These are phyloP conservation scores for Aphaenogaster ashmeadi DNA, from an alignment of 1,140 invertebrate species.

Conservation along the genomic window DNA sequence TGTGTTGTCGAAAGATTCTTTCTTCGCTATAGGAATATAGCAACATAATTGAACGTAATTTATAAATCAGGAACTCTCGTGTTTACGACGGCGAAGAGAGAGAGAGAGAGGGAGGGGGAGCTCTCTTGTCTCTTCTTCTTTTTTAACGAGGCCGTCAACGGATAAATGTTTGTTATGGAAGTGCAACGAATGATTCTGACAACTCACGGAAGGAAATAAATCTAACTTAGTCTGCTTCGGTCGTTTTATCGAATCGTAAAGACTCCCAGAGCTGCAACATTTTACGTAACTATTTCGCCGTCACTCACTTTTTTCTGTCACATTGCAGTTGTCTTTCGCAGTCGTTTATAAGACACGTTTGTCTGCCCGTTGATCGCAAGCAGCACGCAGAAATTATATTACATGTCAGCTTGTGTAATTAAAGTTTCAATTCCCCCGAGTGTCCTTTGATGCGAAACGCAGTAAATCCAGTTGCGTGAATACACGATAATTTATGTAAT, in stretches of 20 bases:
- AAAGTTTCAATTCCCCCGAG: conserved; percentile 20
- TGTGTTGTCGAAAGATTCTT: neutral
- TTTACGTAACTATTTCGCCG: conserved; percentile 71
- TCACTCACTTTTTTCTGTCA: conserved; percentile 47
- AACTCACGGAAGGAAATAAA: conserved; percentile 58
- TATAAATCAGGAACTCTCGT: conserved; percentile 28
- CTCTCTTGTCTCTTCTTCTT: neutral
- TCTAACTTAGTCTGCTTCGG: conserved; percentile 34
- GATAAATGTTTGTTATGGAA: conserved; percentile 56
- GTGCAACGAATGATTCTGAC: conserved; percentile 59
- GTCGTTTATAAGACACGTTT: conserved; percentile 39
- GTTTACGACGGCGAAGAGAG: neutral
- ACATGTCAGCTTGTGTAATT: conserved; percentile 28
- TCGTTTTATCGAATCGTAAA: conserved; percentile 60
- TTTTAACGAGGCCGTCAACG: conserved; percentile 52
- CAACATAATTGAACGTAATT: conserved; percentile 38
- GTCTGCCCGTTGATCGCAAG: conserved; percentile 29
- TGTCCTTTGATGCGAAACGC: conserved; percentile 13
- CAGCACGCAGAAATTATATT: conserved; percentile 33
- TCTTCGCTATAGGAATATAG: neutral
- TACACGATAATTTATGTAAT: conserved; percentile 50
- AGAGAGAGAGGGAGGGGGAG: neutral
- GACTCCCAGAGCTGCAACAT: conserved; percentile 36
- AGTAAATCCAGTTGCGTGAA: conserved; percentile 37
- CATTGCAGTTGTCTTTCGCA: conserved; percentile 64